phyloP scores from a whole-genome alignment of 1,140 invertebrate species.

The Varroa destructor region DNA sequence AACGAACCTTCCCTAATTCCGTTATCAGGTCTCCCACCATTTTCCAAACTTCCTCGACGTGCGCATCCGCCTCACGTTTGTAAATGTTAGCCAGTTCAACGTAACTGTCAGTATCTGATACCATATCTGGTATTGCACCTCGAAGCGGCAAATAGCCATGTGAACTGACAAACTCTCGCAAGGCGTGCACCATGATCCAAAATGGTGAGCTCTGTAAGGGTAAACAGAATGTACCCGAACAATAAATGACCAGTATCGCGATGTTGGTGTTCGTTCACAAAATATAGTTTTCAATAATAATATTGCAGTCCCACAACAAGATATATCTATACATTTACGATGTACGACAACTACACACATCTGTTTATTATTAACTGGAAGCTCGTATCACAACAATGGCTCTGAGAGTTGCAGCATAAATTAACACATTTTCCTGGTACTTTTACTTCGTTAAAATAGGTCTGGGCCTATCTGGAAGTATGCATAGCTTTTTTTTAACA shows the following conservation, averaged over 20 bases:
- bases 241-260: neutral
- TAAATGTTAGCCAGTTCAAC: slow-evolving; percentile 50
- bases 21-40: slow-evolving; percentile 1
- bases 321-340: no score
- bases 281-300: neutral
- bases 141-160: slow-evolving; percentile 62
- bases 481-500: neutral
- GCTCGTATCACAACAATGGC: no score
- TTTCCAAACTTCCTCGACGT: slow-evolving; percentile 36
- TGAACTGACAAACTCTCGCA: slow-evolving; percentile 65
- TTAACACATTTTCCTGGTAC: no score
- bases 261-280: no score
- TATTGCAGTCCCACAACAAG: neutral
- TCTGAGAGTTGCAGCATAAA: no score
- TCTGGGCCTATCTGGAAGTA: no score
- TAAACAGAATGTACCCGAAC: slow-evolving; percentile 21
- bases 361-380: no score
- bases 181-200: slow-evolving; percentile 80
- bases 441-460: no score
- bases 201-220: slow-evolving; percentile 49
- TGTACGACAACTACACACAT: no score
- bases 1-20: neutral
- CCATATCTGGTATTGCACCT: slow-evolving; percentile 95
- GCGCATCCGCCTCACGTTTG: slow-evolving; percentile 35
- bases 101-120: slow-evolving; percentile 81